A percentile compares a stretch with the other conserved stretches of the same genome.
Evolutionary conservation across 2,888 invertebrate genomes (phyloP).

Genomic region (Pyralis farinalis): DNA sequence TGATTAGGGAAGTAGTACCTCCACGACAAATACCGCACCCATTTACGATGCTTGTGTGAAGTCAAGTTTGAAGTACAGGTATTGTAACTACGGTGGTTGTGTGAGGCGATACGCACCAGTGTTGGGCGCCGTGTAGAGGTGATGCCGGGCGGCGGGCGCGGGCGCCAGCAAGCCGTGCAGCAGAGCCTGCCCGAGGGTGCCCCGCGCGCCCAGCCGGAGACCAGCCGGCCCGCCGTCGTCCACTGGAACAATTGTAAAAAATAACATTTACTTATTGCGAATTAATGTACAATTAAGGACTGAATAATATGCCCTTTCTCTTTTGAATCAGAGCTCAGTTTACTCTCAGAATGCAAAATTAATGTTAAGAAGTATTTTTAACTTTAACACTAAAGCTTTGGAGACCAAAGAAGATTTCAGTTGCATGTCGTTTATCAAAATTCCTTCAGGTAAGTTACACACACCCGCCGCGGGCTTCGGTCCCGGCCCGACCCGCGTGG

Average conservation of each 20-base stretch:
- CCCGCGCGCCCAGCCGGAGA: conserved; percentile 75
- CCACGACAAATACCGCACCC: too few species aligned
- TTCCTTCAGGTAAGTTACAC: conserved; percentile 21
- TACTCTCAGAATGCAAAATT: too few species aligned
- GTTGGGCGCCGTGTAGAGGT: conserved; percentile 84
- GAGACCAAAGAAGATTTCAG: too few species aligned
- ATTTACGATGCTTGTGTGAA: too few species aligned
- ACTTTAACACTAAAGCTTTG: too few species aligned
- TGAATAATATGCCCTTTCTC: too few species aligned
- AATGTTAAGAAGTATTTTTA: too few species aligned
- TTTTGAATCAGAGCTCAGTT: too few species aligned
- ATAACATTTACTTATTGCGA: background rate
- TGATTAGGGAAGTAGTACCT: too few species aligned
- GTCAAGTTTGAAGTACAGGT: too few species aligned
- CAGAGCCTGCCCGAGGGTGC: conserved; percentile 74
- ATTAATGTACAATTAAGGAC: too few species aligned
- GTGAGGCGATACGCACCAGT: conserved; percentile 82
- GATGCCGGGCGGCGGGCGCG: conserved; percentile 69
- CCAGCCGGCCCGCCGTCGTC: conserved; percentile 84
- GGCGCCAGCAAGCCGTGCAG: conserved; percentile 84
- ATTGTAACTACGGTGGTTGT: too few species aligned
- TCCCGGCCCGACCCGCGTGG: conserved; percentile 15
- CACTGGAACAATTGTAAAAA: conserved; percentile 50
- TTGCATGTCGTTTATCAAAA: conserved; percentile 29
- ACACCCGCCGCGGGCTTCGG: background rate